phyloP scores from a whole-genome alignment of 2,797 vertebrate genomes.

The Xenops minutus region DNA sequence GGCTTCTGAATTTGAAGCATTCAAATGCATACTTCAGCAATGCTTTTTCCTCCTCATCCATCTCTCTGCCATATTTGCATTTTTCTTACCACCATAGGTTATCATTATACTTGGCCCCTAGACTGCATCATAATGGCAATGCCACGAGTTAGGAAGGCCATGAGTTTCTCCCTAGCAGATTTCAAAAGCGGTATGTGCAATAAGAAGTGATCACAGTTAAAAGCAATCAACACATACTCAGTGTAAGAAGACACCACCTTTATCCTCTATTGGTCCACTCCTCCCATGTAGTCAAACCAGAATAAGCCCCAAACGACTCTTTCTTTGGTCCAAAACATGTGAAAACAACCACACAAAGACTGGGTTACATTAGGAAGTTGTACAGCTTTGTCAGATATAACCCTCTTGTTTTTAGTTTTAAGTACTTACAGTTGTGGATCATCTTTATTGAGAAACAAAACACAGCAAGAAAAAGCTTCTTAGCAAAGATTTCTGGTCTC shows the following conservation, averaged over 20 bases:
- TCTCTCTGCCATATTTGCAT: not conserved
- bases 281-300: not conserved
- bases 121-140: not conserved
- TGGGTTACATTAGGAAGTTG: slow-evolving; percentile 24
- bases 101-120: not conserved
- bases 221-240: not conserved
- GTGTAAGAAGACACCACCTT: not conserved
- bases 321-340: slow-evolving; percentile 16
- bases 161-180: not conserved
- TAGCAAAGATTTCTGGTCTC: slow-evolving; percentile 49
- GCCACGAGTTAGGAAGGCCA: not conserved
- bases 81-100: not conserved
- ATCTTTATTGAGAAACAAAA: slow-evolving; percentile 51
- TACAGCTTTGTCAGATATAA: slow-evolving; percentile 32
- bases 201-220: not conserved
- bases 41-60: not conserved
- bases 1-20: not conserved
- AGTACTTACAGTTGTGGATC: slow-evolving; percentile 52
- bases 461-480: slow-evolving; percentile 37
- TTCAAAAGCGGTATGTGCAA: not conserved
- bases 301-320: slow-evolving; percentile 23
- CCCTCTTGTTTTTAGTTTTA: slow-evolving; percentile 34
- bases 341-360: slow-evolving; percentile 13
- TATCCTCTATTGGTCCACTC: slow-evolving; percentile 4
- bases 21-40: not conserved